Base-by-base conservation (phyloP, 2,888 invertebrate species). In the Smittia sp. region DNA sequence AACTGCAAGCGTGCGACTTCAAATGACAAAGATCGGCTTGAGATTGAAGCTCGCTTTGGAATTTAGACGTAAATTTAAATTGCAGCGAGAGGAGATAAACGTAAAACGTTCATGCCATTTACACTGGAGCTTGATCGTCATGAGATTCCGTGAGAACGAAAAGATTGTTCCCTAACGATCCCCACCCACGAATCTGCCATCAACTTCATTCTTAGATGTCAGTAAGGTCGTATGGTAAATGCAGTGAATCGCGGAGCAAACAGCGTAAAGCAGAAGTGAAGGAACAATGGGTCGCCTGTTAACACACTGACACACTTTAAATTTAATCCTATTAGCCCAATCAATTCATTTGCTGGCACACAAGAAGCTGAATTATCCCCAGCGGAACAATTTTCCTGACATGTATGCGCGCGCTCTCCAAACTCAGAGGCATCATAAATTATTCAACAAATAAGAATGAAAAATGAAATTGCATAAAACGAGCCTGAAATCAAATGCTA, bases 221-320 rank as follows among this genome's bases (percentile, higher is more conserved):
- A 58, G 58, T 58, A 18, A 58, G 58, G 58, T 58, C 58, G 20
- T 18, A 58, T 58, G 22, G 15, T 20, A 46, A 46, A 46, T 46
- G 58, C n/a, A 58, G 18, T 18, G 22, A 46, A 46, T 15, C 11
- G 46, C 46, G 32, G 32, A 46, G 15, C 38, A 46, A 11, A 11
- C 2, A 46, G n/a, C 15, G n/a, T 11, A 15, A 46, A 46, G 46
- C 46, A 46, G 46, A 46, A 46, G 46, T 46, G 46, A 46, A 46
- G 46, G 46, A 58, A 58, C 58, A 58, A 58, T 58, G 58, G 58
- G 15, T 58, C 20, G 20, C 15, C 58, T 18, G n/a, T 20, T 67
- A 67, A 39, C 67, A 67, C 38, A 67, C 67, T 67, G 67, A 67
- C 67, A 67, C 67, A 67, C 25, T 67, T 67, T 67, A 9, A 38